phyloP scores from a whole-genome alignment of 2,888 invertebrate species.

The Pyralis farinalis region DNA sequence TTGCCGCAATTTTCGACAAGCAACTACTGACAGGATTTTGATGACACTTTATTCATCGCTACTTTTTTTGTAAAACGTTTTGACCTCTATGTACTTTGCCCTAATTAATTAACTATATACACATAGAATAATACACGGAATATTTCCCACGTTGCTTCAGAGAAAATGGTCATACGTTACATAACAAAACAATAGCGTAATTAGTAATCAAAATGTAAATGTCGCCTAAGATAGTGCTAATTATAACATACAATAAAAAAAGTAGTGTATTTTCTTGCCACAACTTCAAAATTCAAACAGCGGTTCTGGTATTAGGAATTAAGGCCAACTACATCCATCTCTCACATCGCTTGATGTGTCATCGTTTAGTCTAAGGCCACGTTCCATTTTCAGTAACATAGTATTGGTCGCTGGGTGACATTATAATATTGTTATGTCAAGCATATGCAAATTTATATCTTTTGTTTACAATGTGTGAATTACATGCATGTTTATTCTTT shows the following conservation, averaged over 20 bases:
- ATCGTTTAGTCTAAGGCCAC: not conserved
- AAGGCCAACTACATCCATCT: not conserved
- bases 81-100: too few species aligned
- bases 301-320: constrained; percentile 3
- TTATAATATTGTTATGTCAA: constrained; percentile 3
- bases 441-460: constrained; percentile 1
- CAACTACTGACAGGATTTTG: not conserved
- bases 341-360: not conserved
- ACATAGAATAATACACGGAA: not conserved
- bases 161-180: not conserved
- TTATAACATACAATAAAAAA: constrained; percentile 2
- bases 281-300: constrained; percentile 1
- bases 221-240: not conserved
- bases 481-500: not conserved
- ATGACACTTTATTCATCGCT: not conserved
- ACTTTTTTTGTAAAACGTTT: too few species aligned
- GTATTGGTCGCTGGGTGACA: not conserved
- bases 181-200: constrained; percentile 7
- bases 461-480: constrained; percentile 4
- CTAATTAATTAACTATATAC: too few species aligned
- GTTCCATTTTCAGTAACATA: not conserved
- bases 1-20: constrained; percentile 4
- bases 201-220: constrained; percentile 2
- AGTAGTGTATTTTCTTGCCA: not conserved
- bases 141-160: not conserved